phyloP scores from a whole-genome alignment of 2,113 vertebrate species.

The Bagarius yarrelli region DNA sequence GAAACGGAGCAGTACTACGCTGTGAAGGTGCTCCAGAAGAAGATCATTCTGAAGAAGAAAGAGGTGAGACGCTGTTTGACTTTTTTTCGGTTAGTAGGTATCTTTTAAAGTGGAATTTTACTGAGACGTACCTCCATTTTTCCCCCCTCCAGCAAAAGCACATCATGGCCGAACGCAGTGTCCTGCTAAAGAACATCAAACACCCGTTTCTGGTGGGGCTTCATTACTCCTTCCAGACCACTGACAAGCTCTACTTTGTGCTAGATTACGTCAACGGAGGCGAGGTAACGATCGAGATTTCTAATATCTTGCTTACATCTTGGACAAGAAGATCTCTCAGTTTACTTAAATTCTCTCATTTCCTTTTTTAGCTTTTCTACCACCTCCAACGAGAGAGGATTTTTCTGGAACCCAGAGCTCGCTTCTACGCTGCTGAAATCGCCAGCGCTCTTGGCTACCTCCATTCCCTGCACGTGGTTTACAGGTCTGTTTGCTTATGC shows the following conservation, averaged over 20 bases:
- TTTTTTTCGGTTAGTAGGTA: not conserved
- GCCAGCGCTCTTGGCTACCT: constrained; percentile 80
- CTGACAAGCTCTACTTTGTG: constrained; percentile 80
- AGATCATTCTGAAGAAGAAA: constrained; percentile 79
- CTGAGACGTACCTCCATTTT: not conserved
- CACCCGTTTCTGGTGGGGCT: constrained; percentile 80
- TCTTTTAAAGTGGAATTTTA: not conserved
- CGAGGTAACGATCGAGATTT: constrained; percentile 62
- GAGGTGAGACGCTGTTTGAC: constrained; percentile 64
- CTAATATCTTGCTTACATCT: not conserved
- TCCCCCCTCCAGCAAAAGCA: constrained; percentile 73
- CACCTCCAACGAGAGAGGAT: constrained; percentile 78
- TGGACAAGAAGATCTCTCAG: not conserved
- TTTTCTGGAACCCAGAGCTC: constrained; percentile 76
- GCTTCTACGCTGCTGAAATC: constrained; percentile 79
- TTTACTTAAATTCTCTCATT: not conserved
- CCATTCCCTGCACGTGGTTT: constrained; percentile 77
- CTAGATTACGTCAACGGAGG: constrained; percentile 79
- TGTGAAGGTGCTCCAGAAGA: constrained; percentile 81
- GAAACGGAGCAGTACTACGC: constrained; percentile 74
- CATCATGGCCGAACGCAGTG: constrained; percentile 80
- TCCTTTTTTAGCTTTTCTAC: constrained; percentile 71
- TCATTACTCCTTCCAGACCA: constrained; percentile 79
- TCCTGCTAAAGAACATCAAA: constrained; percentile 79
- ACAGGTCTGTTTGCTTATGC: constrained; percentile 66